These are phyloP conservation scores for Episyrphus balteatus DNA, from an alignment of 1,140 invertebrate species.

Conservation along the genomic window DNA sequence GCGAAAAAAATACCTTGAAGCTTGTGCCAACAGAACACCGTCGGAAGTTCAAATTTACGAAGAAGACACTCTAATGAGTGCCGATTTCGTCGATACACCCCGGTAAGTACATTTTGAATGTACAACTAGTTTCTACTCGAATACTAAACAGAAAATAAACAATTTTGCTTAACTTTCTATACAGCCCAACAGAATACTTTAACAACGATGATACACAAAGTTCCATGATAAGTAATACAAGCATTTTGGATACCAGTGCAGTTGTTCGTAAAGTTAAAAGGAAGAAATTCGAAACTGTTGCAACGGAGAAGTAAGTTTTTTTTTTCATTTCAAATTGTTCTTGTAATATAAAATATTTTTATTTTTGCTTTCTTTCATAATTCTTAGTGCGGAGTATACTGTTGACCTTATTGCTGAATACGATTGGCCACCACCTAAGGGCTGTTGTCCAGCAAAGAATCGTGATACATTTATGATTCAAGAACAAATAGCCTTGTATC, in stretches of 20 bases:
- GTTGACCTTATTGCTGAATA: constrained; percentile 88
- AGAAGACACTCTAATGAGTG: constrained; percentile 81
- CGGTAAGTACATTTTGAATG: constrained; percentile 15
- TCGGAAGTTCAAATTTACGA: constrained; percentile 53
- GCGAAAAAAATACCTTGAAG: neutral
- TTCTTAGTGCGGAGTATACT: constrained; percentile 50
- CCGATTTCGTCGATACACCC: constrained; percentile 48
- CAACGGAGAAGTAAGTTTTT: constrained; percentile 44
- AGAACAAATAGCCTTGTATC: constrained; percentile 76
- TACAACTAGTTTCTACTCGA: constrained; percentile 34
- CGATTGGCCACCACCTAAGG: constrained; percentile 67
- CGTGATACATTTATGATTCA: constrained; percentile 74
- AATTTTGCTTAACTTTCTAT: constrained; percentile 12
- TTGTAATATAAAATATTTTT: neutral
- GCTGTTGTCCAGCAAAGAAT: constrained; percentile 47
- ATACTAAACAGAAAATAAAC: constrained; percentile 28
- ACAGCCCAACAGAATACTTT: constrained; percentile 41
- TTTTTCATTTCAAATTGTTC: neutral
- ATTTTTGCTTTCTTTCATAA: neutral
- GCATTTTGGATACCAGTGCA: constrained; percentile 23
- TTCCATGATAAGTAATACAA: constrained; percentile 52
- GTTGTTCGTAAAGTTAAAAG: constrained; percentile 48
- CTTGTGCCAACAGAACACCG: neutral
- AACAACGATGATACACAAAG: constrained; percentile 68
- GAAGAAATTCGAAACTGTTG: constrained; percentile 63